These are phyloP conservation scores for Stomatorhinus walkeri DNA, from an alignment of 2,797 vertebrate species.

Conservation along the genomic window DNA sequence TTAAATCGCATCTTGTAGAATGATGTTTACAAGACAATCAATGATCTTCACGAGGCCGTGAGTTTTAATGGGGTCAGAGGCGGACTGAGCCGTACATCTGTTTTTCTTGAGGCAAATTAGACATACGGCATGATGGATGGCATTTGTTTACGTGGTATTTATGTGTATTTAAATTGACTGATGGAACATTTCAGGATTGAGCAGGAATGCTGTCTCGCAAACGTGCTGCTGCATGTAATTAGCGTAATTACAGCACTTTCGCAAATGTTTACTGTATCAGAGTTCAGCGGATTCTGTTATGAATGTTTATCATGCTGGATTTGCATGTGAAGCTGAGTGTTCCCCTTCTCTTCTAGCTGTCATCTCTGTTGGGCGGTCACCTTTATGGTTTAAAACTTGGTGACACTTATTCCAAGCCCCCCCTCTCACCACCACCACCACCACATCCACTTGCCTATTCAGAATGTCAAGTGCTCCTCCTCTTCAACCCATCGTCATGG, in stretches of 20 bases:
- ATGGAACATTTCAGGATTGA: slow-evolving; percentile 61
- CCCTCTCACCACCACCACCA: too few species aligned
- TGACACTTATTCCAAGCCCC: background rate
- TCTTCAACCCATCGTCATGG: background rate
- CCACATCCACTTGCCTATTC: background rate
- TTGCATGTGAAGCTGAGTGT: slow-evolving; percentile 14
- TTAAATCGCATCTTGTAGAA: background rate
- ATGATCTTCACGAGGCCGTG: slow-evolving; percentile 1
- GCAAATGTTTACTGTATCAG: slow-evolving; percentile 18
- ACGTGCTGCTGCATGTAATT: slow-evolving; percentile 21
- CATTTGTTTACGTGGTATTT: slow-evolving; percentile 27
- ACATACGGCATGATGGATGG: slow-evolving; percentile 8
- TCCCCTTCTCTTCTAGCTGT: background rate
- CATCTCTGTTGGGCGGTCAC: background rate
- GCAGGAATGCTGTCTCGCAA: slow-evolving; percentile 19
- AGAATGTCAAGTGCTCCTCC: background rate
- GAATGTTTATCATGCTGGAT: slow-evolving; percentile 8
- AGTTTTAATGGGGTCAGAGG: slow-evolving; percentile 16
- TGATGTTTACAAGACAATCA: slow-evolving; percentile 10
- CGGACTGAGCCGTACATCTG: background rate
- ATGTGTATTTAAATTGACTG: slow-evolving; percentile 57
- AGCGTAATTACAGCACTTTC: slow-evolving; percentile 16
- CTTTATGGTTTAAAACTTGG: background rate
- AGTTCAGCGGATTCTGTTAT: slow-evolving; percentile 16
- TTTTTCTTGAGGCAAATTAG: slow-evolving; percentile 11